Base-by-base conservation (phyloP, 2,888 invertebrate genomes). In the Apodemia zela region DNA sequence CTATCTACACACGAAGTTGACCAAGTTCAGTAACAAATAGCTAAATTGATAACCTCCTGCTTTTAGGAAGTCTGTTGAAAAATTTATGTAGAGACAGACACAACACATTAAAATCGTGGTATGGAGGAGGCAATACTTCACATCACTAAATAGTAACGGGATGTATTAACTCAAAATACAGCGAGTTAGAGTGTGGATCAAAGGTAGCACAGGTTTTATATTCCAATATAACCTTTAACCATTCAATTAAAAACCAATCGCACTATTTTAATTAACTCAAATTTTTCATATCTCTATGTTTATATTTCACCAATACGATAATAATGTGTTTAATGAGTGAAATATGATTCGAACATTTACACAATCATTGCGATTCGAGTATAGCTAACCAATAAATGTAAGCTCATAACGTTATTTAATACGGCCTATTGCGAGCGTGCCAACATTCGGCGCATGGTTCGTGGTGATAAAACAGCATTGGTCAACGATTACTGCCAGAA, bases 401-500 rank as follows among this genome's bases (percentile, higher is more conserved):
- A 71, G 69, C 68, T 71, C 72, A 69, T 73, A 72, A 68, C 68
- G 65, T 65, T 78, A 79, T 79, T 80, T 74, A 79, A 81, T 79
- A 76, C 66, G 71, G 74, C 72, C 66, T 68, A 70, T 68, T 71
- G 73, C 73, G 68, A 73, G 76, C 74, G 73, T 78, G 79, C 78
- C 78, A 79, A 75, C 78, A 77, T 74, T 77, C 73, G 72, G 75
- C 70, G 76, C 75, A 74, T 77, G 76, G 76, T 74, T 79, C 78
- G 73, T 74, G 72, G 76, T 80, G 79, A 81, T 79, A 75, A 79
- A 79, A 75, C 80, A 77, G 78, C 74, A 69, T 13, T 38, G 38
- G 68, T 64, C 66, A 66, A 47, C 33, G 35, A 18, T 35, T 3
- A 6, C 33, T 17, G 17, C 51, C 25, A 54, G 47, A 51, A 51